Percentiles rank a stretch among this genome's conserved stretches.
These are phyloP conservation scores for Columba janthina DNA, from an alignment of 2,113 vertebrate species.

Conservation along the genomic window DNA sequence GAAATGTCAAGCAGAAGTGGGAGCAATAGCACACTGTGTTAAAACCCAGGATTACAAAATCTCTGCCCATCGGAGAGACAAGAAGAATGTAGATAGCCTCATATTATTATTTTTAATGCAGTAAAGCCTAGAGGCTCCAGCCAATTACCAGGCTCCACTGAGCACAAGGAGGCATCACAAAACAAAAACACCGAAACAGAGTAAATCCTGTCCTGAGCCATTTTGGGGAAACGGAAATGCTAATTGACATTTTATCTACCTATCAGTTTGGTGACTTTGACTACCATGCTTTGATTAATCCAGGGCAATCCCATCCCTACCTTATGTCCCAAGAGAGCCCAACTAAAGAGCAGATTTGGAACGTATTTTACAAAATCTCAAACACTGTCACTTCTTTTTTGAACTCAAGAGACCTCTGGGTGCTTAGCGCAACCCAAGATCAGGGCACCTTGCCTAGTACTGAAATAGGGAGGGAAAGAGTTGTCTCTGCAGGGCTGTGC, in stretches of 20 bases:
- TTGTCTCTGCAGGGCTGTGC: neutral
- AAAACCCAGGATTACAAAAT: conserved; percentile 24
- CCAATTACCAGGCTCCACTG: neutral
- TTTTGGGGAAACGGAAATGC: neutral
- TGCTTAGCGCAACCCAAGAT: neutral
- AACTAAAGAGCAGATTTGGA: neutral
- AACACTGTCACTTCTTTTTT: neutral
- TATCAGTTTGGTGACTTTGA: neutral
- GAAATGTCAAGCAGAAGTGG: neutral
- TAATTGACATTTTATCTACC: neutral
- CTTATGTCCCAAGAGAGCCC: neutral
- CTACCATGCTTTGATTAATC: neutral
- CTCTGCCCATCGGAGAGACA: neutral
- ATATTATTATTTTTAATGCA: conserved; percentile 10
- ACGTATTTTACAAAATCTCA: neutral
- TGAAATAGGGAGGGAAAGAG: neutral
- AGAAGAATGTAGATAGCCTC: neutral
- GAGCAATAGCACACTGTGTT: neutral
- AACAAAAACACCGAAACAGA: neutral
- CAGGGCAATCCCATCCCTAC: neutral
- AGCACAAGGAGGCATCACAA: neutral
- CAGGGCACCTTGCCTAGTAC: neutral
- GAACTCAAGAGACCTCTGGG: neutral
- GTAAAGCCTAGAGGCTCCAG: neutral
- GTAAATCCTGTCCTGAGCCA: neutral